Conservation (phyloP, 2,797 vertebrate genomes). For the Eremophila alpestris region DNA sequence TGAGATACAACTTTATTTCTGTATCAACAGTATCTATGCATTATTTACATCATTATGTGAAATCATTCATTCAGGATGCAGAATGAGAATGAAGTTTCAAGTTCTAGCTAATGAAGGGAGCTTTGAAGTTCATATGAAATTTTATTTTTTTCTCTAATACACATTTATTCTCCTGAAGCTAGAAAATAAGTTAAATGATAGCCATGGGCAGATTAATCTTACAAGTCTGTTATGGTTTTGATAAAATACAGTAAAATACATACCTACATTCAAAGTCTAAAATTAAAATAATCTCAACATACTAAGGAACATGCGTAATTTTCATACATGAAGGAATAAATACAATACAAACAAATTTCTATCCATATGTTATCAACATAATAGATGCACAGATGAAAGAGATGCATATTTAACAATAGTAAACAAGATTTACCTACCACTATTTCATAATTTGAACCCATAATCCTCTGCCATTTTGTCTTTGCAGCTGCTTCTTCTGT, state of each 20-base stretch:
- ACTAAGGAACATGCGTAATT: not conserved
- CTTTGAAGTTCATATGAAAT: not conserved
- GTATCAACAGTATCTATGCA: not conserved
- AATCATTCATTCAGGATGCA: not conserved
- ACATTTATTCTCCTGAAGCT: not conserved
- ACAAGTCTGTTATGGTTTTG: not conserved
- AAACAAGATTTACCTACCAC: slow-evolving; percentile 81
- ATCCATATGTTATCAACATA: not conserved
- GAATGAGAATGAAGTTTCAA: not conserved
- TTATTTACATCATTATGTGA: not conserved
- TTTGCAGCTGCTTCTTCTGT: slow-evolving; percentile 77
- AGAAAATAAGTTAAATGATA: not conserved
- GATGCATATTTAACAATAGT: not conserved
- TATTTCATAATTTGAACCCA: slow-evolving; percentile 89
- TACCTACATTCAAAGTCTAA: not conserved
- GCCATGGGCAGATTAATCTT: not conserved
- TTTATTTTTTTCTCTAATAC: not conserved
- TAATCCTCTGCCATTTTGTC: slow-evolving; percentile 89
- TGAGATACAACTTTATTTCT: not conserved
- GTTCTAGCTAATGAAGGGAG: not conserved
- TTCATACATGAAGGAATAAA: not conserved
- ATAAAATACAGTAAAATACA: not conserved
- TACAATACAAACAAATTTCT: not conserved
- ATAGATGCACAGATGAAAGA: not conserved
- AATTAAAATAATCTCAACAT: not conserved